These are phyloP conservation scores for Sebastes schlegelii DNA, from an alignment of 2,113 vertebrate genomes.

Conservation along the genomic window DNA sequence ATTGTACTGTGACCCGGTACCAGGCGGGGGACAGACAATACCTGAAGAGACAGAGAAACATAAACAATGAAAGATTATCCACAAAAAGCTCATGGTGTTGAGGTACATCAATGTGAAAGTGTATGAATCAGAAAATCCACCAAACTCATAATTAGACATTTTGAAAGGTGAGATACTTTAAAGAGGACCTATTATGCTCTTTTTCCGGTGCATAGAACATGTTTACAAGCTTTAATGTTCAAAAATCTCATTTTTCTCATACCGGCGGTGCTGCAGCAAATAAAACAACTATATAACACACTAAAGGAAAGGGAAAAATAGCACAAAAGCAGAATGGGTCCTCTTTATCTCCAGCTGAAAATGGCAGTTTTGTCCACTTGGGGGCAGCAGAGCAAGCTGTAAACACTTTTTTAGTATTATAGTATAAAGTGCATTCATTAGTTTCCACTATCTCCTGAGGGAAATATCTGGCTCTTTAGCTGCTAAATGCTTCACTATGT, in stretches of 20 bases:
- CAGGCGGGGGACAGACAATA: slow-evolving; percentile 58
- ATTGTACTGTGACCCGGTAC: slow-evolving; percentile 68
- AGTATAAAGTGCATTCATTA: no score
- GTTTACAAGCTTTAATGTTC: no score
- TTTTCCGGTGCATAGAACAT: no score
- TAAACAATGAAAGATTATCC: background rate
- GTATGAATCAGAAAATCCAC: background rate
- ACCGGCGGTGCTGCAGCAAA: no score
- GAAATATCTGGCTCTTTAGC: background rate
- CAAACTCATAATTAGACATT: background rate
- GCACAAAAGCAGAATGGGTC: no score
- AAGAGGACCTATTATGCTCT: no score
- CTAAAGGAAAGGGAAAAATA: no score
- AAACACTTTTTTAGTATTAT: background rate
- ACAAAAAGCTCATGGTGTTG: background rate
- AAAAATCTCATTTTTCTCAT: no score
- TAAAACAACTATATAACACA: no score
- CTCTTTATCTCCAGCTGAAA: no score
- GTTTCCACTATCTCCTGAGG: background rate
- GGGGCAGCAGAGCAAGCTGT: background rate
- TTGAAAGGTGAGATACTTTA: background rate
- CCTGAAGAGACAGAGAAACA: slow-evolving; percentile 53
- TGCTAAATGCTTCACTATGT: no score
- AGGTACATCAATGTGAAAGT: background rate
- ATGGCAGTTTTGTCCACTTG: background rate